A percentile compares a stretch with the other conserved stretches of the same genome.
phyloP scores from a whole-genome alignment of 2,113 vertebrate genomes.

The Machaerirhynchus nigripectus region DNA sequence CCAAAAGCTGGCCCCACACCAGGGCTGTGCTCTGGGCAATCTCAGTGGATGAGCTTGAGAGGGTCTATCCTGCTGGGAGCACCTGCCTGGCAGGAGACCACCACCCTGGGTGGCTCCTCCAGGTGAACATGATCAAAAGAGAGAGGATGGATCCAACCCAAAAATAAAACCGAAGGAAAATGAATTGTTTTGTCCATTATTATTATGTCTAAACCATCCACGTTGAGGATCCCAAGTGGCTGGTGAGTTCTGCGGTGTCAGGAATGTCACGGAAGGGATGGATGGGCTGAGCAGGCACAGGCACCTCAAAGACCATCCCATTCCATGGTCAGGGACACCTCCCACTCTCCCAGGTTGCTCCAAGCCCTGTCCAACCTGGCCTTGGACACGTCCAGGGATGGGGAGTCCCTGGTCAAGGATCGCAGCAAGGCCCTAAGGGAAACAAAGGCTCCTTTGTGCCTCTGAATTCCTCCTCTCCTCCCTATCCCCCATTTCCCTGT shows the following conservation, averaged over 20 bases:
- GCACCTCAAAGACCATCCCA: background rate
- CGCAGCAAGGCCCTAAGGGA: rapidly evolving
- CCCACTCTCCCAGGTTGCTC: background rate
- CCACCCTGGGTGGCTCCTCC: background rate
- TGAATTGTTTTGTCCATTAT: background rate
- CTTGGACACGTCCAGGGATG: background rate
- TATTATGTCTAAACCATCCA: background rate
- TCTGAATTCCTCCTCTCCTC: background rate
- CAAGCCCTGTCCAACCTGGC: background rate
- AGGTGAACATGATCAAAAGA: background rate
- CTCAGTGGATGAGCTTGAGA: background rate
- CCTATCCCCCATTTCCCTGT: background rate
- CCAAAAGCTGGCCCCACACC: background rate
- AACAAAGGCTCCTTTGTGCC: background rate
- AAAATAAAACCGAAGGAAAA: background rate
- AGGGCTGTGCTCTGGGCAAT: background rate
- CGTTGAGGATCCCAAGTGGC: rapidly evolving
- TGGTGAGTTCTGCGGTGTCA: rapidly evolving
- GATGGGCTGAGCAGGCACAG: background rate
- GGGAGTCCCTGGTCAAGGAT: background rate
- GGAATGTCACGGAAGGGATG: background rate
- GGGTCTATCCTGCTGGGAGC: background rate
- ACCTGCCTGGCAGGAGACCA: background rate
- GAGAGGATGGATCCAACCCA: background rate
- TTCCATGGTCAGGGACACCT: background rate